Evolutionary conservation across 2,113 vertebrate genomes (phyloP).

Genomic region (Urocynchramus pylzowi): DNA sequence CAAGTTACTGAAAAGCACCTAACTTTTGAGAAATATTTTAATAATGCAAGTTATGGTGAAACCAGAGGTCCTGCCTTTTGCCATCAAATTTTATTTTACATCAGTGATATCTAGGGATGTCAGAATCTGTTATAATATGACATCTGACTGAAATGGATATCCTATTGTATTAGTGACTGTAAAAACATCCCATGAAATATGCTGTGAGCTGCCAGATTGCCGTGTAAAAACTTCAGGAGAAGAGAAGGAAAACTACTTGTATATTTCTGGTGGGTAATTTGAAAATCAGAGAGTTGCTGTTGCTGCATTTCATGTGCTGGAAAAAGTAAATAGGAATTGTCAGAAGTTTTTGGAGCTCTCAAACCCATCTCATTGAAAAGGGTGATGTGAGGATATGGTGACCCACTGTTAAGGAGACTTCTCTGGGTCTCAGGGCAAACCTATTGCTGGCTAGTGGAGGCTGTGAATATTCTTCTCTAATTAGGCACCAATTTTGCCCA

Average conservation of each 20-base stretch:
- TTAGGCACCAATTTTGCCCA: not conserved
- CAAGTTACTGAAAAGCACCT: not conserved
- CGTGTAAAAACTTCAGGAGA: not conserved
- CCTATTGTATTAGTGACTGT: not conserved
- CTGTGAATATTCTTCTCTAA: not conserved
- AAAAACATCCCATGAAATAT: not conserved
- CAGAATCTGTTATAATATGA: not conserved
- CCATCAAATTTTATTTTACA: not conserved
- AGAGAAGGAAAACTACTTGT: not conserved
- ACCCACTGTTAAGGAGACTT: not conserved
- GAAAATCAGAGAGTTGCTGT: not conserved
- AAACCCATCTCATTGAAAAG: not conserved
- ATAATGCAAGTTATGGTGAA: not conserved
- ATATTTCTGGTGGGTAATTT: not conserved
- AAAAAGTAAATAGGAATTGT: not conserved
- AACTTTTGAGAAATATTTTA: not conserved
- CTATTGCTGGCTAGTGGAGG: not conserved
- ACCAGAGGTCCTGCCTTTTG: not conserved
- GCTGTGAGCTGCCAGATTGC: not conserved
- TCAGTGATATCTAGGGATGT: not conserved
- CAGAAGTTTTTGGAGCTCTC: not conserved
- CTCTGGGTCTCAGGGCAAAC: not conserved
- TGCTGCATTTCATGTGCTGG: not conserved
- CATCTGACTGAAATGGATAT: not conserved
- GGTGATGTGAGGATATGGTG: not conserved